Percentiles rank a stretch among this genome's conserved stretches.
Conservation (phyloP, 2,888 invertebrate genomes). For the Limenitis camilla region DNA sequence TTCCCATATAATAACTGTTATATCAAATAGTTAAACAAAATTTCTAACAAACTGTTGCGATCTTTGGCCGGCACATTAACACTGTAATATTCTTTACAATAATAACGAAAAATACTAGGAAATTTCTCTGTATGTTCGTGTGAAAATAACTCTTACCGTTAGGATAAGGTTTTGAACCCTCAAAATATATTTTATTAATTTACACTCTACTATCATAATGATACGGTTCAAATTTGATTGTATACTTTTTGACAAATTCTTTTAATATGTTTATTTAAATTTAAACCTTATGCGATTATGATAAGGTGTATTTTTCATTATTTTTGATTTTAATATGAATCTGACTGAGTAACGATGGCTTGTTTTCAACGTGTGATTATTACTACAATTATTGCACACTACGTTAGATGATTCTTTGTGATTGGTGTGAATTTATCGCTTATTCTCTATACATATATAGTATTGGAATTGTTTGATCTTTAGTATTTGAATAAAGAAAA, state of each 20-base stretch:
- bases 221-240: too few species aligned
- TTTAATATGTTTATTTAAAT: not conserved
- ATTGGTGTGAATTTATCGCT: constrained; percentile 35
- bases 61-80: constrained; percentile 17
- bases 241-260: too few species aligned
- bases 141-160: constrained; percentile 33
- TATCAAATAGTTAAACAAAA: not conserved
- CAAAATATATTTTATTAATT: not conserved
- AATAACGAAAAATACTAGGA: constrained; percentile 27
- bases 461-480: too few species aligned
- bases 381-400: constrained; percentile 37
- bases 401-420: constrained; percentile 29
- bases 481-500: too few species aligned
- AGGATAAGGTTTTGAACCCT: constrained; percentile 10
- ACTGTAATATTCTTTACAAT: constrained; percentile 14
- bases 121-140: constrained; percentile 24
- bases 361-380: constrained; percentile 37
- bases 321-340: constrained; percentile 6
- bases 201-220: not conserved
- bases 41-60: constrained; percentile 21
- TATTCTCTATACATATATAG: constrained; percentile 26
- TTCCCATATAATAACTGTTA: too few species aligned
- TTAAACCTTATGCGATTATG: not conserved
- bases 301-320: constrained; percentile 6
- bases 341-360: constrained; percentile 18